A percentile compares a stretch with the other conserved stretches of the same genome.
These are phyloP conservation scores for Smittia aterrima DNA, from an alignment of 2,888 invertebrate species.

Conservation along the genomic window DNA sequence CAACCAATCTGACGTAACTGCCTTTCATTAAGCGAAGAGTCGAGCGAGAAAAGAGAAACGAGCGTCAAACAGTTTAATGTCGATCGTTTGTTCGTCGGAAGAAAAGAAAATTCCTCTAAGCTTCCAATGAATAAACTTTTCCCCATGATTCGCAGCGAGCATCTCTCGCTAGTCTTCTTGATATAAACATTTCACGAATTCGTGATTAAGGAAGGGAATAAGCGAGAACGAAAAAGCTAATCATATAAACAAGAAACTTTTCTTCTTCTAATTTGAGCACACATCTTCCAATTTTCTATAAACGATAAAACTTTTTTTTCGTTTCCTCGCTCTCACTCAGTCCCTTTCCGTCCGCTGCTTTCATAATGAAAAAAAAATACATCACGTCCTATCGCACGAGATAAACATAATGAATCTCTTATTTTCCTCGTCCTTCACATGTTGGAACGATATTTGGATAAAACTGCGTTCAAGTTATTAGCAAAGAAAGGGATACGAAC, in stretches of 20 bases:
- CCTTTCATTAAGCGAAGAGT: neutral
- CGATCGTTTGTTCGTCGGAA: too few relatives aligned
- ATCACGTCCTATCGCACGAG: slow-evolving; percentile 18
- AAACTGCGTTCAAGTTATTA: neutral
- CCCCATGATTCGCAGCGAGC: too few relatives aligned
- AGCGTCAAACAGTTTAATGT: neutral
- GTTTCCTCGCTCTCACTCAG: neutral
- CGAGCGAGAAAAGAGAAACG: neutral
- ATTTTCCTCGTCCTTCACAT: neutral
- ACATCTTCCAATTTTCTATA: slow-evolving; percentile 39
- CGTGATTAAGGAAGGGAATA: slow-evolving; percentile 14
- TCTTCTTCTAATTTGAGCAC: slow-evolving; percentile 28
- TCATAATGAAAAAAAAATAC: slow-evolving; percentile 22
- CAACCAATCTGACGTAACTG: slow-evolving; percentile 14
- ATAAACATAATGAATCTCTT: slow-evolving; percentile 25
- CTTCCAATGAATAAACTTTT: too few relatives aligned
- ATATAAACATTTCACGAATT: slow-evolving; percentile 29
- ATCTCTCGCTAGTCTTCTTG: neutral
- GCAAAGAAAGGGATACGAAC: neutral
- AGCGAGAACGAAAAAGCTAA: slow-evolving; percentile 30
- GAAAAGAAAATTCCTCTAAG: too few relatives aligned
- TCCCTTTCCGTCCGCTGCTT: neutral
- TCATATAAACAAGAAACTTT: slow-evolving; percentile 34
- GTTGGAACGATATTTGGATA: neutral
- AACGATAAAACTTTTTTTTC: slow-evolving; percentile 34